These are phyloP conservation scores for Gorsachius goisagi DNA, from an alignment of 2,113 vertebrate genomes.

Conservation along the genomic window DNA sequence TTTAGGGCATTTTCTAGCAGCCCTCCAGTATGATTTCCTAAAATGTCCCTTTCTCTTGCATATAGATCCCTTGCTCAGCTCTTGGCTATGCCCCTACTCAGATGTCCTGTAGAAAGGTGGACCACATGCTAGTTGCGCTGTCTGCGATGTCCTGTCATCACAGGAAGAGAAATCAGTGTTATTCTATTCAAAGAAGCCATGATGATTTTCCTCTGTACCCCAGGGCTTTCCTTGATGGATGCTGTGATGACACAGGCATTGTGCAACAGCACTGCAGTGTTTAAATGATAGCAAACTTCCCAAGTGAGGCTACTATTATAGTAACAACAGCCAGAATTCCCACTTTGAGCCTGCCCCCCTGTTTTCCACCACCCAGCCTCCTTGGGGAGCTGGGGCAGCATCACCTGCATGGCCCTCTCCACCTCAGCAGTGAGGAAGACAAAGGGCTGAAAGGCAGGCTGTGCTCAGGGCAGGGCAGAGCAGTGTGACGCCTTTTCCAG, in stretches of 20 bases:
- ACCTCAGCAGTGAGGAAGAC: background rate
- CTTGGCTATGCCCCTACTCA: background rate
- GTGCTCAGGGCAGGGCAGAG: background rate
- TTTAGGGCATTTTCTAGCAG: background rate
- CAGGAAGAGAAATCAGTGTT: background rate
- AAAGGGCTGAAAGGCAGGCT: background rate
- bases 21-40: background rate
- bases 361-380: background rate
- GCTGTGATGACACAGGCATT: background rate
- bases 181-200: background rate
- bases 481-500: background rate
- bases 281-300: background rate
- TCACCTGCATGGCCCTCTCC: background rate
- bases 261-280: background rate
- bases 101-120: background rate
- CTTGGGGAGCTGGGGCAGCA: background rate
- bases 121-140: background rate
- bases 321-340: background rate
- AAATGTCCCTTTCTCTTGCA: background rate
- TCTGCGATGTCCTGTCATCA: background rate
- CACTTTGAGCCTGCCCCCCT: background rate
- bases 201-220: background rate
- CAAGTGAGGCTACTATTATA: background rate
- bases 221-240: background rate
- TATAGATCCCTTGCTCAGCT: background rate